Evolutionary conservation across 1,140 invertebrate species (phyloP).

Genomic region (Heliothis subflexa): DNA sequence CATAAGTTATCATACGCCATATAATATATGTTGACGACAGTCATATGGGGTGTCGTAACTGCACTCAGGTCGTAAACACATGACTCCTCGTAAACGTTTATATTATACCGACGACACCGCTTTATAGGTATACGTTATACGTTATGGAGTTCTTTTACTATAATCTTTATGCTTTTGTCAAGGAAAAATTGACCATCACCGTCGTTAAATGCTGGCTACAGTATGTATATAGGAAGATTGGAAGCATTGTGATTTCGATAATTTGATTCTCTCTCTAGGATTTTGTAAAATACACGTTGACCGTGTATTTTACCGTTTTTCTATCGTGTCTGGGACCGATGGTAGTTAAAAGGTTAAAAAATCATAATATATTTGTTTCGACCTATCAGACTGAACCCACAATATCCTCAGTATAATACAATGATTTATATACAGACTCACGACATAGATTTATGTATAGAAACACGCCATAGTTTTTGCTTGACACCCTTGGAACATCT

Average conservation of each 20-base stretch:
- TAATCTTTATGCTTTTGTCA: background rate
- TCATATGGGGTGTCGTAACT: background rate
- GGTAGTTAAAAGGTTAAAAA: too few relatives aligned
- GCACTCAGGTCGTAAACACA: constrained; percentile 4
- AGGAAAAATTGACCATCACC: background rate
- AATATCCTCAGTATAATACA: background rate
- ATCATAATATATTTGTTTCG: too few relatives aligned
- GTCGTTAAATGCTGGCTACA: background rate
- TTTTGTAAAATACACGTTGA: too few relatives aligned
- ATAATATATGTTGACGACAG: background rate
- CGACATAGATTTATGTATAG: background rate
- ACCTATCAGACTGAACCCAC: too few relatives aligned
- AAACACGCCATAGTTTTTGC: background rate
- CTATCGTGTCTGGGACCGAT: too few relatives aligned
- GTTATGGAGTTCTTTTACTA: constrained; percentile 8
- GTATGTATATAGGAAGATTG: background rate
- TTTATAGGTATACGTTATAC: too few relatives aligned
- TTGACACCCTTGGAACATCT: too few relatives aligned
- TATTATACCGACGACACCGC: background rate
- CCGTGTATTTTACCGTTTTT: too few relatives aligned
- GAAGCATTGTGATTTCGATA: too few relatives aligned
- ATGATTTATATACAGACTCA: background rate
- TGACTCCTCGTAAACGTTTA: background rate
- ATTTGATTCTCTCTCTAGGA: too few relatives aligned
- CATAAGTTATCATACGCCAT: background rate